Percentiles rank a stretch among this genome's conserved stretches.
Conservation (phyloP, 2,888 invertebrate species). For the Scaptomyza reducta region DNA sequence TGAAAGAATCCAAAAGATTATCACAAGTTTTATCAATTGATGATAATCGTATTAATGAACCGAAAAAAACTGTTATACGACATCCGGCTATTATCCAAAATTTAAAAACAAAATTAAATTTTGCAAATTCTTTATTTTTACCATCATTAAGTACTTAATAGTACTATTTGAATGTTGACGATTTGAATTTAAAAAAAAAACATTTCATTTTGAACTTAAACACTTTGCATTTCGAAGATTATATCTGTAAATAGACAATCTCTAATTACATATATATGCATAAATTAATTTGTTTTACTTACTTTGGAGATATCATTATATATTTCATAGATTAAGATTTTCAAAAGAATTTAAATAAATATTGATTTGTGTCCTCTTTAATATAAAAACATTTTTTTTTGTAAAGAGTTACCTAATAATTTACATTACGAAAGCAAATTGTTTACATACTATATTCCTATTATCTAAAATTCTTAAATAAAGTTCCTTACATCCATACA, state of each 20-base stretch:
- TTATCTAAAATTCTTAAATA: conserved; percentile 4
- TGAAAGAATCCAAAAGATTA: too few species aligned
- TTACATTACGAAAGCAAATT: conserved; percentile 17
- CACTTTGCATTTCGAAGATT: background rate
- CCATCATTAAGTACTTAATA: too few species aligned
- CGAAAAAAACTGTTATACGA: too few species aligned
- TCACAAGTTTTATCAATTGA: too few species aligned
- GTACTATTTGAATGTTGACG: too few species aligned
- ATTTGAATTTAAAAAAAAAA: too few species aligned
- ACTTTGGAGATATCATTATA: background rate
- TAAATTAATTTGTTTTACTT: background rate
- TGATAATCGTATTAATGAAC: too few species aligned
- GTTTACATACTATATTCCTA: conserved; percentile 20
- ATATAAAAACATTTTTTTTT: conserved; percentile 22
- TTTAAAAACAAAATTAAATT: too few species aligned
- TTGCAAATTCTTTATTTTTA: too few species aligned
- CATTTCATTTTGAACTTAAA: too few species aligned
- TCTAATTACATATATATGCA: background rate
- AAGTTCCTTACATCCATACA: conserved; percentile 11
- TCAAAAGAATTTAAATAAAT: background rate
- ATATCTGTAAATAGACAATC: background rate
- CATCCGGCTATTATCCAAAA: too few species aligned
- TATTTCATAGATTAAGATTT: background rate
- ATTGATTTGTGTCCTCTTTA: conserved; percentile 22
- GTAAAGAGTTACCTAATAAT: conserved; percentile 3